Evolutionary conservation across 2,797 vertebrate species (phyloP).

Genomic region (Odontamblyopus lacepedii): DNA sequence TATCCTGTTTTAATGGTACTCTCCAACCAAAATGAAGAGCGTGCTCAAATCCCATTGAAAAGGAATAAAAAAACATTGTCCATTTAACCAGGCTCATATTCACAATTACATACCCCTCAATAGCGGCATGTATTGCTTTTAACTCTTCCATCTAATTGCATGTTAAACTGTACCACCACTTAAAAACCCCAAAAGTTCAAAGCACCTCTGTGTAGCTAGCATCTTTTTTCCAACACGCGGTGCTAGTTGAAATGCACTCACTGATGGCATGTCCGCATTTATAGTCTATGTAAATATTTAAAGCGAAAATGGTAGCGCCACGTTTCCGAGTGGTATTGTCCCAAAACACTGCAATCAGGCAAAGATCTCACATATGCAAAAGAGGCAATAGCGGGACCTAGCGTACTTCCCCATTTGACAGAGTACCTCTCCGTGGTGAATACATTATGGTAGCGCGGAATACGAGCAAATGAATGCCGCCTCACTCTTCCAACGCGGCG

Average conservation of each 20-base stretch:
- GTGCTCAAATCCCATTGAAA: conserved; percentile 47
- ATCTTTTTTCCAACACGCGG: conserved; percentile 20
- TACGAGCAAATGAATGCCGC: conserved; percentile 70
- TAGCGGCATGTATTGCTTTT: conserved; percentile 33
- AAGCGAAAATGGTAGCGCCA: conserved; percentile 48
- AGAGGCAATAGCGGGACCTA: conserved; percentile 58
- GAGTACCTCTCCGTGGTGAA: conserved; percentile 73
- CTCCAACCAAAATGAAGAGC: conserved; percentile 53
- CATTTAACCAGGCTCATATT: conserved; percentile 40
- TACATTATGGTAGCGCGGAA: conserved; percentile 70
- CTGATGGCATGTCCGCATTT: conserved; percentile 36
- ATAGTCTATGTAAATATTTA: conserved; percentile 62
- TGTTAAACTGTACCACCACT: conserved; percentile 45
- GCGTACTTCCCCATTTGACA: conserved; percentile 67
- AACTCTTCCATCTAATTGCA: conserved; percentile 49
- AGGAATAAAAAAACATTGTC: conserved; percentile 26
- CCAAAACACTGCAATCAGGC: conserved; percentile 71
- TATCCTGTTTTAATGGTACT: conserved; percentile 62
- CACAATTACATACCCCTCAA: conserved; percentile 26
- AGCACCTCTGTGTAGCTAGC: conserved; percentile 9
- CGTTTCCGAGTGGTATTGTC: conserved; percentile 60
- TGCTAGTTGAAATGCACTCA: conserved; percentile 28
- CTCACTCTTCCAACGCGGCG: conserved; percentile 54
- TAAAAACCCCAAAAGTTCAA: conserved; percentile 38
- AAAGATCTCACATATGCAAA: conserved; percentile 73